Evolutionary conservation across 2,113 vertebrate genomes (phyloP).

Genomic region (Psittacula cyanocephala): DNA sequence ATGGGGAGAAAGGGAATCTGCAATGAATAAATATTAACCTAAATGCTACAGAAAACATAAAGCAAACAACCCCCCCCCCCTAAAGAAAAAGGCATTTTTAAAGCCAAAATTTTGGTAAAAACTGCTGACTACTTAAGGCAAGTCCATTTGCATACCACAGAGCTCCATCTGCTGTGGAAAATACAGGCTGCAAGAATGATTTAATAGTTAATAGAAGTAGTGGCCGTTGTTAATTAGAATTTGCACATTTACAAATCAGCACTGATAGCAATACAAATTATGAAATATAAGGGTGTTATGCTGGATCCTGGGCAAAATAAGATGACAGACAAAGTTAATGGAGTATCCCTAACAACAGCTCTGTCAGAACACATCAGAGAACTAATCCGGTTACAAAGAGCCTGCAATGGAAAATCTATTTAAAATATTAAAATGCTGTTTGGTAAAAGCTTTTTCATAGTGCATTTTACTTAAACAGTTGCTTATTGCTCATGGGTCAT

Average conservation of each 20-base stretch:
- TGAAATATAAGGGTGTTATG: conserved; percentile 98
- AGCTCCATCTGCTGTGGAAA: conserved; percentile 94
- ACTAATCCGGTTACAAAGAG: conserved; percentile 95
- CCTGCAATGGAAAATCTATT: conserved; percentile 91
- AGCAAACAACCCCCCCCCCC: conserved; percentile 52
- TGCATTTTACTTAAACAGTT: conserved; percentile 96
- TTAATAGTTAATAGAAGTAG: conserved; percentile 99
- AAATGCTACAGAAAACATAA: conserved; percentile 81
- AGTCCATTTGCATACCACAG: conserved; percentile 90
- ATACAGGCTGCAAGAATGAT: conserved; percentile 91
- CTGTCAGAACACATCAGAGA: conserved; percentile 96
- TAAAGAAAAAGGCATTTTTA: conserved; percentile 71
- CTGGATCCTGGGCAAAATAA: conserved; percentile 88
- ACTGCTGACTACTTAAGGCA: conserved; percentile 87
- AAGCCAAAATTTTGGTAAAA: conserved; percentile 82
- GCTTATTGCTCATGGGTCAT: conserved; percentile 98
- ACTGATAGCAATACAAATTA: conserved; percentile 99
- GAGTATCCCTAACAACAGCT: conserved; percentile 95
- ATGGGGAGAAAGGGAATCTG: conserved; percentile 79
- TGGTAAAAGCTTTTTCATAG: conserved; percentile 92
- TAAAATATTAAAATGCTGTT: conserved; percentile 99
- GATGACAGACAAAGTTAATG: conserved; percentile 99
- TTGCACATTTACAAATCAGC: conserved; percentile 99
- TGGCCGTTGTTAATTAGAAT: conserved; percentile 98
- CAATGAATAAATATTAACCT: conserved; percentile 91